These are phyloP conservation scores for Chondrilla cf. caribensis DNA, from an alignment of 37 sponge, comb jelly and placozoan species.

Conservation along the genomic window DNA sequence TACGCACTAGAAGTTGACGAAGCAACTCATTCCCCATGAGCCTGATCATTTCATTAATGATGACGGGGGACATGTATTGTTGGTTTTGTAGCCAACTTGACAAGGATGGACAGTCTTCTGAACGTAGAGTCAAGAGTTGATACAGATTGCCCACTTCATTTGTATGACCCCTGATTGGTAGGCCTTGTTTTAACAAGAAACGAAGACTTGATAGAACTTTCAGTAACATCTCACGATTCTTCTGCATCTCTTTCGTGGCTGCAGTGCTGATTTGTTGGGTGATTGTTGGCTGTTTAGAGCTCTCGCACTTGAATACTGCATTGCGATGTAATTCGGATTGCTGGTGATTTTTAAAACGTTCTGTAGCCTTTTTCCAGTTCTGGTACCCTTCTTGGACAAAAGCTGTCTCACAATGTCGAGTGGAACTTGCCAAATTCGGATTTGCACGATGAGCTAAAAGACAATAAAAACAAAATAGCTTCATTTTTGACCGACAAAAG, in stretches of 20 bases:
- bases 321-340: not conserved
- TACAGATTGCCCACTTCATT: conserved; percentile 44
- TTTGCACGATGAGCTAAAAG: not conserved
- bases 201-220: conserved; percentile 17
- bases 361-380: conserved; percentile 36
- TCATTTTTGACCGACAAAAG: conserved; percentile 15
- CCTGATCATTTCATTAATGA: conserved; percentile 40
- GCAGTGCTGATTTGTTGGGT: conserved; percentile 11
- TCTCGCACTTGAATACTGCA: not conserved
- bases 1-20: conserved; percentile 4
- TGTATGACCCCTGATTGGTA: conserved; percentile 47
- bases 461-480: conserved; percentile 15
- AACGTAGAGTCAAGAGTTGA: conserved; percentile 32
- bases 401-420: conserved; percentile 2
- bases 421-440: not conserved
- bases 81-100: conserved; percentile 14
- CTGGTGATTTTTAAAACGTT: no score
- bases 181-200: conserved; percentile 40
- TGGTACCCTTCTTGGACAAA: conserved; percentile 22
- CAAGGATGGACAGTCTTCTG: conserved; percentile 17
- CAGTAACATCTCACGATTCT: not conserved
- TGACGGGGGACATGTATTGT: conserved; percentile 35
- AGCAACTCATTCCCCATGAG: conserved; percentile 32
- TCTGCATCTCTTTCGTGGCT: not conserved
- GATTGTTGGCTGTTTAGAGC: not conserved